Evolutionary conservation across 1,140 invertebrate species (phyloP), one percentile per base, ranked within the genome.

Genomic region (Trichomalopsis sarcophagae): DNA sequence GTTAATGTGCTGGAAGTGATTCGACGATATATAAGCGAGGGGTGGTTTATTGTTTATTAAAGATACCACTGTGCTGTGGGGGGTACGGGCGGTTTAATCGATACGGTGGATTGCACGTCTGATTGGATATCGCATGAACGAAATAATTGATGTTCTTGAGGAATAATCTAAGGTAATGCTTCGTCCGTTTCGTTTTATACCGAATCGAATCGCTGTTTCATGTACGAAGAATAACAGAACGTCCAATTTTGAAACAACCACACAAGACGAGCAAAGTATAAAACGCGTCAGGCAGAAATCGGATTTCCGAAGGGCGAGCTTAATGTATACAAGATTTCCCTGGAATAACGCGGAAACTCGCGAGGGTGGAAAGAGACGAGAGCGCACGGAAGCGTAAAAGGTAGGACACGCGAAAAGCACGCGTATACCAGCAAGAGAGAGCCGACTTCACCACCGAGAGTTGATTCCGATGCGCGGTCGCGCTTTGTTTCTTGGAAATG

Each of bases 261-360:
- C 33, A 36, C 33, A 36, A 36, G 2, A 1, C 27, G 27, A 14
- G 13, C 11, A 14, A 10, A 7, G 47, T 10, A 40, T 40, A 9
- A 40, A 33, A 23, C n/a, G 81, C 50, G 71, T 73, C 77, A 81
- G 77, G 81, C 80, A 86, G 82, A 90, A 91, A 90, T 90, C 89
- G 86, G 86, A 90, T 91, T 90, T 91, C 77, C 86, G 82, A 87
- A 88, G 86, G 73, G 40, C 33, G 27, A 75, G 84, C 81, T 89
- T 88, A 88, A 86, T 87, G 84, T 87, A 86, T 87, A 90, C 80
- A 84, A 86, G 86, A 88, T 88, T 88, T 86, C 80, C 78, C 55
- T 23, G 78, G 66, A 79, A 81, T 82, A 89, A 88, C 62, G 75
- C 33, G 23, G 40, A 30, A 6, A 27, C 27, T 27, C 17, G 36